These are phyloP conservation scores for Nycticebus coucang DNA, from an alignment of 2,113 vertebrate species.

Conservation along the genomic window DNA sequence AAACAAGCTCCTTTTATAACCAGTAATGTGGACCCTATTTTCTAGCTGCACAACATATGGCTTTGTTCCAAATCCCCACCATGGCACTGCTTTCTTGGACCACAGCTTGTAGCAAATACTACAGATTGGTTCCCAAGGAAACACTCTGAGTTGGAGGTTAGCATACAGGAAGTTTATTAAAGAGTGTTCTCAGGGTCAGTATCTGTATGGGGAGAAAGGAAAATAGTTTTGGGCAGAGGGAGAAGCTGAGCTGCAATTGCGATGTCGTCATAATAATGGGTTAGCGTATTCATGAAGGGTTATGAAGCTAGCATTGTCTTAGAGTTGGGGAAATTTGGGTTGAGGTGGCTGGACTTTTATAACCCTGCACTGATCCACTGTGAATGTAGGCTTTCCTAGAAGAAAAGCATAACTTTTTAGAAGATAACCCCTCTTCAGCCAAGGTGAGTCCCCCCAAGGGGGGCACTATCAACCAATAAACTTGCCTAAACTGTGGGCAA, in stretches of 20 bases:
- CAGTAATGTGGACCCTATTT: neutral
- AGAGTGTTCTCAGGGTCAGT: neutral
- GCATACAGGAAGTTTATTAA: neutral
- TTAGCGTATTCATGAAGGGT: neutral
- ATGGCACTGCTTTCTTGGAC: neutral
- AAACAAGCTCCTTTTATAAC: neutral
- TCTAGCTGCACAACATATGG: too few species aligned
- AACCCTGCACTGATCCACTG: neutral
- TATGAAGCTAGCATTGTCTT: neutral
- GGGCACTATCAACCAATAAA: neutral
- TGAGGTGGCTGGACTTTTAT: neutral
- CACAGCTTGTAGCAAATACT: neutral
- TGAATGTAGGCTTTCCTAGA: neutral
- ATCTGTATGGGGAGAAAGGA: neutral
- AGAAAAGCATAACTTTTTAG: neutral
- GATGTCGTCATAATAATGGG: fast-evolving
- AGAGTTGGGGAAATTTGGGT: neutral
- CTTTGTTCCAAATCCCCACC: neutral
- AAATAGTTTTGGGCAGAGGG: neutral
- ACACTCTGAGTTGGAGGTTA: neutral
- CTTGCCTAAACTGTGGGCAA: neutral
- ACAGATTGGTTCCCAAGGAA: neutral
- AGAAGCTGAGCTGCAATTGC: neutral
- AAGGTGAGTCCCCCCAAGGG: neutral
- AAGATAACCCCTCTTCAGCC: neutral